Evolutionary conservation across 2,888 invertebrate species (phyloP), one percentile per base, ranked within the genome.

Genomic region (Limnephilus marmoratus): DNA sequence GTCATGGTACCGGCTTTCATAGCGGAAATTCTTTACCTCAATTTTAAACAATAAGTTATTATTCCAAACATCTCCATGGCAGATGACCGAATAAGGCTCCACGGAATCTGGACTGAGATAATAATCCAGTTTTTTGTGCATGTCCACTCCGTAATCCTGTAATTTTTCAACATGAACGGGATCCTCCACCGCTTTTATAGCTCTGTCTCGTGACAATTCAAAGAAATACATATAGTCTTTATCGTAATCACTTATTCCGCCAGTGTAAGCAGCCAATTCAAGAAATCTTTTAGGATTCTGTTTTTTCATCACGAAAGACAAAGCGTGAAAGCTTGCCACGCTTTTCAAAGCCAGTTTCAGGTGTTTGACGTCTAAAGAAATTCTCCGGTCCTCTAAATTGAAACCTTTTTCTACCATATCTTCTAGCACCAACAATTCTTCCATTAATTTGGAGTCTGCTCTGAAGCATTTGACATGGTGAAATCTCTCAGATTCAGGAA

Each of bases 21-120:
- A n/a, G n/a, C n/a, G n/a, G n/a, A n/a, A n/a, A n/a, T n/a, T 31
- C 3, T 34, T 93, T 95, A 95, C 49, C 95, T 95, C 89, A 94
- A 95, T 91, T 95, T 95, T 93, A 95, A 95, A 93, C 94, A 95
- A 93, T 95, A 95, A 92, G 94, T 95, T 94, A 81, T 92, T 92
- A n/a, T 87, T 87, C 90, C 81, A 92, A 34, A 49, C 81, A 81
- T 92, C 90, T 81, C 90, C 92, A n/a, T 90, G 90, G 53, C 91
- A 91, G 31, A 91, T 49, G n/a, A 91, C 91, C 11, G 87, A 45
- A 24, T 91, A 88, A 31, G 87, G 87, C 3, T 53, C 53, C 11
- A 85, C 81, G 11, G 37, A 24, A 4, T 91, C 86, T 18, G 81
- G 34, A 29, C 82, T 82, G 11, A 88, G 37, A 41, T 82, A 82